phyloP scores from a whole-genome alignment of 2,797 vertebrate genomes.

The Myotis myotis region DNA sequence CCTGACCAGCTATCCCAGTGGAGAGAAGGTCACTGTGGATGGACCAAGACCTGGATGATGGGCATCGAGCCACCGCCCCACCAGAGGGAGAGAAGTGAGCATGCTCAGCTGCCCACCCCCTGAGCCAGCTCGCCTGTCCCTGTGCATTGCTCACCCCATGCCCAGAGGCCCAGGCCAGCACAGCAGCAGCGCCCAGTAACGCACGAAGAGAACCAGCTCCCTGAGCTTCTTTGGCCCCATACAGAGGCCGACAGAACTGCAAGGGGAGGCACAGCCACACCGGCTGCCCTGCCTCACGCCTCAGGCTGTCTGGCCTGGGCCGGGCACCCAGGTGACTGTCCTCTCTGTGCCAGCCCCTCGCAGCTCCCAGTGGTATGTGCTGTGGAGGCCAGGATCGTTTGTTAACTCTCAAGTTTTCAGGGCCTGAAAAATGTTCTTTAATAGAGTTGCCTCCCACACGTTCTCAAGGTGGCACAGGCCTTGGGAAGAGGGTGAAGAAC shows the following conservation, averaged over 20 bases:
- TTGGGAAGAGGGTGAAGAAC: not conserved
- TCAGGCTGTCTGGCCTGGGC: not conserved
- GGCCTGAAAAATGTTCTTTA: not conserved
- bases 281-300: fast-evolving
- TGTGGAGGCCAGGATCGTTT: not conserved
- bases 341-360: not conserved
- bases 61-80: not conserved
- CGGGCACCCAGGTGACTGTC: fast-evolving
- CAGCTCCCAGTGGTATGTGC: not conserved
- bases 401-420: not conserved
- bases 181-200: conserved; percentile 37
- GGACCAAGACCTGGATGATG: not conserved
- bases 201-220: not conserved
- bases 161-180: conserved; percentile 29
- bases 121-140: not conserved
- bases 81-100: not conserved
- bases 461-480: not conserved
- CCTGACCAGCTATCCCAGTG: not conserved
- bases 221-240: not conserved
- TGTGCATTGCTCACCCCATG: conserved; percentile 48
- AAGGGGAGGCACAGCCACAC: not conserved
- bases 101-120: conserved; percentile 56
- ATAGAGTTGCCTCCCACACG: not conserved
- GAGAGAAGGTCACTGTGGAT: not conserved
- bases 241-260: not conserved